phyloP scores from a whole-genome alignment of 2,797 vertebrate species.

The Pogoniulus pusillus region DNA sequence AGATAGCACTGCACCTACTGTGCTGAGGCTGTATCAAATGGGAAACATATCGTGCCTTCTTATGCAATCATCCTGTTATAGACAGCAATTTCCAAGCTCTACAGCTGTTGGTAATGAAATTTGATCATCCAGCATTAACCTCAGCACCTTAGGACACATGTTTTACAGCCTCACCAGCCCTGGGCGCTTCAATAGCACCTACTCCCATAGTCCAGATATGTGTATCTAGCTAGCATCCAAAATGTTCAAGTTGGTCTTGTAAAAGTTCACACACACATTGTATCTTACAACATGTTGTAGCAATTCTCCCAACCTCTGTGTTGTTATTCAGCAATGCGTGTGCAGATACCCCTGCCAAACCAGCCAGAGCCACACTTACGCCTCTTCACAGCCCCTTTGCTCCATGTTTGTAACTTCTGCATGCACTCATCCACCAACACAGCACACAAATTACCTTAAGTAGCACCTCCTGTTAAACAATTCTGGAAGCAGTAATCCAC shows the following conservation, averaged over 20 bases:
- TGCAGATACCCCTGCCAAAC: neutral
- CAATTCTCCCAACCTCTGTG: neutral
- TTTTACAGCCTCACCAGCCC: neutral
- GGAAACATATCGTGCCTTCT: neutral
- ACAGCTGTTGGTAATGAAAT: neutral
- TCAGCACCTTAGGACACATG: neutral
- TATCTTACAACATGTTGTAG: neutral
- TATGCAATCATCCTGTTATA: neutral
- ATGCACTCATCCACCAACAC: neutral
- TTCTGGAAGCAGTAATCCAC: slow-evolving; percentile 4
- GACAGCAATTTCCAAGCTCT: neutral
- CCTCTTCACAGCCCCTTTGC: neutral
- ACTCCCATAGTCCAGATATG: neutral
- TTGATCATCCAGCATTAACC: neutral
- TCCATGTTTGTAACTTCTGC: neutral
- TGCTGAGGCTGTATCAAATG: neutral
- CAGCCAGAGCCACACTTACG: neutral
- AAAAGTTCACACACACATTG: neutral
- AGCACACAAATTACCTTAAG: neutral
- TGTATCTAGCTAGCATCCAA: neutral
- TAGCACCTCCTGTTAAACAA: slow-evolving; percentile 19
- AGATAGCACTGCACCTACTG: neutral
- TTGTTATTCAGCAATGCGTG: neutral
- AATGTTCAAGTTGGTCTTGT: neutral
- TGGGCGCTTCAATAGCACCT: neutral